Evolutionary conservation across 2,888 invertebrate genomes (phyloP).

Genomic region (Ichneumoninae sp.): DNA sequence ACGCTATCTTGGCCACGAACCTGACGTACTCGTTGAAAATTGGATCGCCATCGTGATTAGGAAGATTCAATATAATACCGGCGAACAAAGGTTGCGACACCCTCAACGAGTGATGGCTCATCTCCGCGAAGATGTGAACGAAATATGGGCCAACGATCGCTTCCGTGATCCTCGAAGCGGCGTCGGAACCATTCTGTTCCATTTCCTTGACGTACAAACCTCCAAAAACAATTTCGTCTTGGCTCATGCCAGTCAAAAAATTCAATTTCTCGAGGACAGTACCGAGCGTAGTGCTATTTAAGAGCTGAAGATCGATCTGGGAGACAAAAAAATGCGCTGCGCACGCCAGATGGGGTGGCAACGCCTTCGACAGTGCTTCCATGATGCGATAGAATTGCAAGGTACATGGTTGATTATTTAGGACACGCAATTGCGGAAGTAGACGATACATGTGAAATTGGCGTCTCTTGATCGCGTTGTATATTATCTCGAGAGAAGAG

Average conservation of each 20-base stretch:
- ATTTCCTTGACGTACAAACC: neutral
- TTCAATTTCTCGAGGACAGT: constrained; percentile 22
- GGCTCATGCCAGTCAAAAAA: constrained; percentile 61
- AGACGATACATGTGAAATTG: constrained; percentile 64
- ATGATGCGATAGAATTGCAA: constrained; percentile 67
- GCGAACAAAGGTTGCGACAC: constrained; percentile 68
- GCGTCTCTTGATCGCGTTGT: constrained; percentile 64
- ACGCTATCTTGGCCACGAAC: constrained; percentile 62
- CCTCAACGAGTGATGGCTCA: constrained; percentile 17
- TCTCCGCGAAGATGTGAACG: constrained; percentile 56
- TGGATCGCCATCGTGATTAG: constrained; percentile 66
- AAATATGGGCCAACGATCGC: constrained; percentile 66
- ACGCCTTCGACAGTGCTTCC: constrained; percentile 50
- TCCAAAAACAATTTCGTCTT: constrained; percentile 12
- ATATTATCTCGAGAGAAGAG: constrained; percentile 66
- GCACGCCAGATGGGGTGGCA: constrained; percentile 65
- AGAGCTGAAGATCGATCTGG: constrained; percentile 7
- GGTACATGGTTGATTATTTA: constrained; percentile 25
- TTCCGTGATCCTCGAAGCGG: constrained; percentile 50
- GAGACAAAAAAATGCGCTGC: constrained; percentile 57
- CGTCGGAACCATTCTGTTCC: constrained; percentile 45
- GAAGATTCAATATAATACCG: constrained; percentile 67
- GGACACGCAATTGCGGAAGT: constrained; percentile 48
- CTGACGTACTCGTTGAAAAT: constrained; percentile 69
- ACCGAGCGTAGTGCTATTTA: constrained; percentile 28